phyloP scores from a whole-genome alignment of 2,888 invertebrate species.

The Myopa tessellatipennis region DNA sequence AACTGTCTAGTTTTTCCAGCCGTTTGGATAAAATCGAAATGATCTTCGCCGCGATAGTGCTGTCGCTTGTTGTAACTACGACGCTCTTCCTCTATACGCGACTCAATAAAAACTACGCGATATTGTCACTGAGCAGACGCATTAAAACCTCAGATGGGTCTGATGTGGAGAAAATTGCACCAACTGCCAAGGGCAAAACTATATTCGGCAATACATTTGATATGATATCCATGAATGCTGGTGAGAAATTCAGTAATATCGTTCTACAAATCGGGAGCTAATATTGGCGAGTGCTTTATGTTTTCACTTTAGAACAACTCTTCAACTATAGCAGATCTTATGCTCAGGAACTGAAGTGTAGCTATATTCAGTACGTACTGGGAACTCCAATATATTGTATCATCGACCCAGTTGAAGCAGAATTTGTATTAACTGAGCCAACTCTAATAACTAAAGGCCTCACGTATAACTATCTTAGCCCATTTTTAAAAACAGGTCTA shows the following conservation, averaged over 20 bases:
- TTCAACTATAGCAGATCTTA: conserved; percentile 42
- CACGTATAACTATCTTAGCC: conserved; percentile 52
- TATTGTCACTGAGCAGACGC: conserved; percentile 47
- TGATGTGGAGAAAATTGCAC: conserved; percentile 50
- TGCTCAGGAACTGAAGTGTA: conserved; percentile 42
- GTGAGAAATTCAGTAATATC: conserved; percentile 42
- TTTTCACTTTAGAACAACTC: conserved; percentile 45
- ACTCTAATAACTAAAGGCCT: conserved; percentile 53
- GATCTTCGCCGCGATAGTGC: conserved; percentile 8
- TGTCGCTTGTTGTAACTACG: not conserved
- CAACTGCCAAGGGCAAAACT: conserved; percentile 45
- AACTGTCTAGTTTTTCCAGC: too few relatives aligned
- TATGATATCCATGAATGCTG: conserved; percentile 51
- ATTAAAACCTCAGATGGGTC: conserved; percentile 54
- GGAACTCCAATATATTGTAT: conserved; percentile 50
- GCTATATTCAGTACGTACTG: conserved; percentile 52
- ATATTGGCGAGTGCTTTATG: not conserved
- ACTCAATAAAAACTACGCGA: conserved; percentile 46
- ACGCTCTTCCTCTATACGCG: conserved; percentile 2
- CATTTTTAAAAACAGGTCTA: conserved; percentile 54
- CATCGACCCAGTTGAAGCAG: conserved; percentile 53
- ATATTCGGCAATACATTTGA: conserved; percentile 60
- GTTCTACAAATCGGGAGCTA: not conserved
- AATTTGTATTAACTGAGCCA: conserved; percentile 53
- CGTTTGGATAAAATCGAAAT: conserved; percentile 1